Evolutionary conservation across 2,888 invertebrate species (phyloP).

Genomic region (Drosophila peninsularis): DNA sequence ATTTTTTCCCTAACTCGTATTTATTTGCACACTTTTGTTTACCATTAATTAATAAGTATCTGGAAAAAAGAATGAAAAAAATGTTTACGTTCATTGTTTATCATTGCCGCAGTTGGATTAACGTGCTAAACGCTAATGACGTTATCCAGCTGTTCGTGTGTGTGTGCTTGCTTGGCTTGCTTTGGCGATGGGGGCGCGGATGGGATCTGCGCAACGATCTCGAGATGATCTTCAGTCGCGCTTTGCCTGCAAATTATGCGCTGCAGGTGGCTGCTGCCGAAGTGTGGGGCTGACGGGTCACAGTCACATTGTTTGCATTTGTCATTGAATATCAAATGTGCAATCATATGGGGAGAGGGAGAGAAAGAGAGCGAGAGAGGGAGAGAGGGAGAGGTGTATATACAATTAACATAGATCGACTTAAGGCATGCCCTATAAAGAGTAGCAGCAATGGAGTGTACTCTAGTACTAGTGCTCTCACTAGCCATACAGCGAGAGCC

Average conservation of each 20-base stretch:
- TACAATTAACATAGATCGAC: not conserved
- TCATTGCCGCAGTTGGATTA: conserved; percentile 43
- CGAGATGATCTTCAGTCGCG: conserved; percentile 32
- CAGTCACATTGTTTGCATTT: conserved; percentile 52
- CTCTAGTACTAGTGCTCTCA: not conserved
- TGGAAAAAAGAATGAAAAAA: conserved; percentile 21
- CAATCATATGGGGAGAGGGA: conserved; percentile 10
- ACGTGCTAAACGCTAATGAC: conserved; percentile 54
- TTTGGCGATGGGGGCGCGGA: conserved; percentile 10
- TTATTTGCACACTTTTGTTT: conserved; percentile 30
- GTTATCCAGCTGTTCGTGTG: conserved; percentile 28
- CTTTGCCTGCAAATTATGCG: conserved; percentile 35
- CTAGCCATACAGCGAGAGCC: not conserved
- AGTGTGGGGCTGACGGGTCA: conserved; percentile 24
- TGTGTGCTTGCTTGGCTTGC: conserved; percentile 6
- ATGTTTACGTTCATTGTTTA: conserved; percentile 42
- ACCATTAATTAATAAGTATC: conserved; percentile 44
- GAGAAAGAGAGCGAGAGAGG: not conserved
- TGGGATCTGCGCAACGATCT: conserved; percentile 7
- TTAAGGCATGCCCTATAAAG: conserved; percentile 8
- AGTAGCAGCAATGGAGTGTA: not conserved
- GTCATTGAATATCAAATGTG: conserved; percentile 65
- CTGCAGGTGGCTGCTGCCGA: conserved; percentile 54
- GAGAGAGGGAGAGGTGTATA: not conserved
- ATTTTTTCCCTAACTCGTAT: not conserved